These are phyloP conservation scores for Gisinianus flammeolus DNA, from an alignment of 2,888 invertebrate genomes.

Conservation along the genomic window DNA sequence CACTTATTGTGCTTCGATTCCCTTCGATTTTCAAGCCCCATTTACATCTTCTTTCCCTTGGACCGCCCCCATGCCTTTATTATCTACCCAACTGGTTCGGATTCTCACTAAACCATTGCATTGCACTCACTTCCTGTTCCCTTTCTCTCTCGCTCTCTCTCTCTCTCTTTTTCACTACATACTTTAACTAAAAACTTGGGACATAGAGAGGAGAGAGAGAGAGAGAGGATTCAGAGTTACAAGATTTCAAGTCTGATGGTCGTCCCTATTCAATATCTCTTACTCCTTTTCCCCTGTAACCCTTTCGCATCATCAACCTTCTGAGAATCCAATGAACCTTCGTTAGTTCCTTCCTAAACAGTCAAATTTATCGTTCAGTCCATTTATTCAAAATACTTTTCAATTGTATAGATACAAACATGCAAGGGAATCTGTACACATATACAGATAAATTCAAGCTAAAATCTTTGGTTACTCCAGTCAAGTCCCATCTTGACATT, in stretches of 20 bases:
- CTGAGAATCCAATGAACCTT: constrained; percentile 29
- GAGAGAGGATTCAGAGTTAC: no score
- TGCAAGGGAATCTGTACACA: no score
- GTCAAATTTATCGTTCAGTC: constrained; percentile 20
- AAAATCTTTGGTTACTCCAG: no score
- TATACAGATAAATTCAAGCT: not conserved
- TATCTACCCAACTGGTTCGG: constrained; percentile 33
- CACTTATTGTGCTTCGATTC: constrained; percentile 42
- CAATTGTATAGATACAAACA: not conserved
- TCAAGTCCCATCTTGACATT: no score
- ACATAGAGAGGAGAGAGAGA: not conserved
- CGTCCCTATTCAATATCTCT: constrained; percentile 30
- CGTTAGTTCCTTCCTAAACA: constrained; percentile 31
- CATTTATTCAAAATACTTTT: not conserved
- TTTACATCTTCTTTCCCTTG: constrained; percentile 37
- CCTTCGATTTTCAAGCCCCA: constrained; percentile 35
- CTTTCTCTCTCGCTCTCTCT: no score
- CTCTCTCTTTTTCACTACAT: not conserved
- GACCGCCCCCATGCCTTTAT: constrained; percentile 37
- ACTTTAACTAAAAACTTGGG: not conserved
- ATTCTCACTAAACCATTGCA: constrained; percentile 27
- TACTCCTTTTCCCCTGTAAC: constrained; percentile 22
- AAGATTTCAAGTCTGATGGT: not conserved
- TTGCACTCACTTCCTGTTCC: constrained; percentile 26
- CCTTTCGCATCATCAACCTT: constrained; percentile 35